Evolutionary conservation across 2,797 vertebrate species (phyloP), one percentile per base, ranked within the genome.

Genomic region (Cyprinodon diabolis): DNA sequence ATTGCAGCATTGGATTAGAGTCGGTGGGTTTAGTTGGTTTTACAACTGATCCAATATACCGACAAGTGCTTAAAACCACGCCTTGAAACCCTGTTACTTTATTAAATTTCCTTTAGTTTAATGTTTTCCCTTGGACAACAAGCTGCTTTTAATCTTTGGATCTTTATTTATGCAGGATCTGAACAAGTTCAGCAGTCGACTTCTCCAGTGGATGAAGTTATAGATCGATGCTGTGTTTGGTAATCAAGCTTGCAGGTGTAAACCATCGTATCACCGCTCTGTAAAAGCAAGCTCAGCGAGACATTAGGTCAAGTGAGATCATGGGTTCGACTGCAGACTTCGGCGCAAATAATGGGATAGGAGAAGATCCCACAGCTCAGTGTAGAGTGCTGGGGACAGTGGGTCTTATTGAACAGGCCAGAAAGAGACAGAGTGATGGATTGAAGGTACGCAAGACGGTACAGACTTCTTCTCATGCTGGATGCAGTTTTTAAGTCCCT

Each of bases 341-440:
- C 65, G 87, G 78, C 75, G 70, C 81, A 71, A 83, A 94, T 94
- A 93, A 93, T 93, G 88, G 74, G 94, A 94, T 94, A 81, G 76
- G 76, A 73, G 80, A 63, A 71, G 90, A 92, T 92, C 86, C 80
- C 68, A 47, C 60, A 68, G 89, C 88, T 87, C 83, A 88, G 75
- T 13, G 62, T 65, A 76, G 75, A 90, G 84, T 47, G 69, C 76
- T 83, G 85, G 90, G 55, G 79, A 82, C 70, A 84, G 71, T 74
- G 55, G 15, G 69, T 86, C 82, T 81, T 84, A 85, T 77, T 69
- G 76, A 62, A 71, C 71, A 69, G 63, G 78, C 60, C 68, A 23
- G 6, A 68, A 76, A 14, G 45, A 73, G 35, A 7, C 54, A 45
- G 30, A 25, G 63, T 60, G 60, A 47, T 57, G 55, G 47, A 75